These are phyloP conservation scores for Nymphicus hollandicus DNA, from an alignment of 2,113 vertebrate genomes.

Conservation along the genomic window DNA sequence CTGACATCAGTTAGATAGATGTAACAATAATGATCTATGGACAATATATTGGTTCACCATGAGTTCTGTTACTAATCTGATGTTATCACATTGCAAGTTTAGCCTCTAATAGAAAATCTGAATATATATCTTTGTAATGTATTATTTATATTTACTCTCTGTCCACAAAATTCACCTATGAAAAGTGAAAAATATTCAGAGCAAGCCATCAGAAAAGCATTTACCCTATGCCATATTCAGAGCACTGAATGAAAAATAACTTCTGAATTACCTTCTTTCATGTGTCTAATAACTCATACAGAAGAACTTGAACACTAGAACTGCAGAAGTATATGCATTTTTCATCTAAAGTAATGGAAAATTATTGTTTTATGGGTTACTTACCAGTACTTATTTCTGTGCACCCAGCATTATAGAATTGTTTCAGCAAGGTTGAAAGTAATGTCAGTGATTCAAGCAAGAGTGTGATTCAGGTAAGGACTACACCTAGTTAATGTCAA, in stretches of 20 bases:
- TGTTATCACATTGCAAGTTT: not conserved
- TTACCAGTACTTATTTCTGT: not conserved
- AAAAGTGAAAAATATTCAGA: conserved; percentile 15
- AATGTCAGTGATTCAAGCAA: not conserved
- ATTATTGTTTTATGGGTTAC: conserved; percentile 45
- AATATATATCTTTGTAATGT: not conserved
- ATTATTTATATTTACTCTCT: not conserved
- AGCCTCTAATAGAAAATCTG: not conserved
- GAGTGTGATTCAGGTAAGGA: not conserved
- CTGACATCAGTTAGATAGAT: not conserved
- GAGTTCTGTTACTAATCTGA: not conserved
- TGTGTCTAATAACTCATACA: conserved; percentile 28
- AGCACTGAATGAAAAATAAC: conserved; percentile 45
- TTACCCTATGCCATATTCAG: conserved; percentile 18
- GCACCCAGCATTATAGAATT: not conserved
- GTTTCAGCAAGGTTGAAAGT: not conserved
- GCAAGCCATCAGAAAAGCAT: conserved; percentile 12
- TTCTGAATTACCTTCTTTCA: conserved; percentile 16
- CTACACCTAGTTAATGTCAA: not conserved
- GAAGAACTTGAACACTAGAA: not conserved
- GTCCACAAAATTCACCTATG: not conserved
- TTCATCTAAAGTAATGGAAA: conserved; percentile 51
- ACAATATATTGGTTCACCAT: not conserved
- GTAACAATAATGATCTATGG: not conserved
- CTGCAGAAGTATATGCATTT: conserved; percentile 25